A percentile compares a stretch with the other conserved stretches of the same genome.
Conservation (phyloP, 1,140 invertebrate genomes). For the Mycetomoellerius zeteki region DNA sequence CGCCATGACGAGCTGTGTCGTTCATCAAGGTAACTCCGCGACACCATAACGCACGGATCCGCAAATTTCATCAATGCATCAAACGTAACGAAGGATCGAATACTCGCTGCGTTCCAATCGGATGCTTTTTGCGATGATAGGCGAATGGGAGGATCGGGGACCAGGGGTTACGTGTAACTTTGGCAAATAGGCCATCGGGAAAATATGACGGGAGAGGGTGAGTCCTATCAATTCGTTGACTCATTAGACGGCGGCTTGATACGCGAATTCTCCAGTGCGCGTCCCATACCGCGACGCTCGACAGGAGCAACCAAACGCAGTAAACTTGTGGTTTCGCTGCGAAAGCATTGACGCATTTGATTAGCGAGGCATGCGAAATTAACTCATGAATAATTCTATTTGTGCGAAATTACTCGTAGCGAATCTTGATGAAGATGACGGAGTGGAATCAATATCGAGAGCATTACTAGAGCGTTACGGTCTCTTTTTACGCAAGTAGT, state of each 20-base stretch:
- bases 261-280: constrained; percentile 8
- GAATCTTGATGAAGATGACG: constrained; percentile 52
- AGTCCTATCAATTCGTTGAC: constrained; percentile 45
- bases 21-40: constrained; percentile 57
- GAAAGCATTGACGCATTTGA: constrained; percentile 44
- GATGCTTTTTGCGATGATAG: constrained; percentile 19
- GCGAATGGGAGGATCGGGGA: no score
- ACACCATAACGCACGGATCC: constrained; percentile 49
- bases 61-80: constrained; percentile 59
- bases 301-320: background rate
- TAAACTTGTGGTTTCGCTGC: constrained; percentile 19
- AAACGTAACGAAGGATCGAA: constrained; percentile 61
- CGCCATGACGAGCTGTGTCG: constrained; percentile 35
- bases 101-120: constrained; percentile 39
- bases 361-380: constrained; percentile 48
- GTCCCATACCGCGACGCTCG: background rate
- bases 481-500: background rate
- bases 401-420: constrained; percentile 52
- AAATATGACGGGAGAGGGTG: constrained; percentile 19
- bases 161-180: constrained; percentile 9
- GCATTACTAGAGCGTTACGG: background rate
- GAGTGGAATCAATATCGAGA: constrained; percentile 37
- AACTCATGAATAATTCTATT: constrained; percentile 60
- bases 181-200: constrained; percentile 25
- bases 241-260: constrained; percentile 38